Percentiles rank a stretch among this genome's conserved stretches.
phyloP scores from a whole-genome alignment of 1,140 invertebrate species.

The Conus ventricosus region DNA sequence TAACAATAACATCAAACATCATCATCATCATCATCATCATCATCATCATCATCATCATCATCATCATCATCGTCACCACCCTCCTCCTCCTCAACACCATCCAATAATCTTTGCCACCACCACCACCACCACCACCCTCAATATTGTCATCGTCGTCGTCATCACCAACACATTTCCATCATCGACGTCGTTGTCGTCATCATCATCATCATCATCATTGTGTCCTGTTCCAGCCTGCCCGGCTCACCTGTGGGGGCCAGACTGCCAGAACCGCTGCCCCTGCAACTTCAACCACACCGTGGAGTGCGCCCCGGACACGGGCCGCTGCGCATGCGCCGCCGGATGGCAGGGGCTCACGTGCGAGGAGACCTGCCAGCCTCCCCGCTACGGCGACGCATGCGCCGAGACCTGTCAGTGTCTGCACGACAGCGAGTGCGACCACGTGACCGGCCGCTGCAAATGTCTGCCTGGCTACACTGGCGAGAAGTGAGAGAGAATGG shows the following conservation, averaged over 20 bases:
- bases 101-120: too few relatives aligned
- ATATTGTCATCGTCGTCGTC: too few relatives aligned
- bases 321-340: conserved; percentile 87
- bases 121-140: too few relatives aligned
- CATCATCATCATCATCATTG: too few relatives aligned
- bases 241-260: conserved; percentile 77
- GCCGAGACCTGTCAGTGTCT: conserved; percentile 12
- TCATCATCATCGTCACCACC: too few relatives aligned
- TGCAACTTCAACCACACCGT: conserved; percentile 84
- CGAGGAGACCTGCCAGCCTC: conserved; percentile 15
- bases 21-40: too few relatives aligned
- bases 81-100: too few relatives aligned
- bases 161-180: too few relatives aligned
- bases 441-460: conserved; percentile 37
- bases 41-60: too few relatives aligned
- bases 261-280: conserved; percentile 85
- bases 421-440: conserved; percentile 13
- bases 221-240: conserved; percentile 68
- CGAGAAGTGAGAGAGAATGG: neutral
- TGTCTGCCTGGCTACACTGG: conserved; percentile 76
- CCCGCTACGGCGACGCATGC: conserved; percentile 23
- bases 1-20: too few relatives aligned
- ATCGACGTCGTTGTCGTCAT: too few relatives aligned
- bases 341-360: conserved; percentile 68
- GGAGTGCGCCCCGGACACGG: conserved; percentile 85